Evolutionary conservation across 2,113 vertebrate genomes (phyloP), one percentile per base, ranked within the genome.

Genomic region (Plotosus lineatus): DNA sequence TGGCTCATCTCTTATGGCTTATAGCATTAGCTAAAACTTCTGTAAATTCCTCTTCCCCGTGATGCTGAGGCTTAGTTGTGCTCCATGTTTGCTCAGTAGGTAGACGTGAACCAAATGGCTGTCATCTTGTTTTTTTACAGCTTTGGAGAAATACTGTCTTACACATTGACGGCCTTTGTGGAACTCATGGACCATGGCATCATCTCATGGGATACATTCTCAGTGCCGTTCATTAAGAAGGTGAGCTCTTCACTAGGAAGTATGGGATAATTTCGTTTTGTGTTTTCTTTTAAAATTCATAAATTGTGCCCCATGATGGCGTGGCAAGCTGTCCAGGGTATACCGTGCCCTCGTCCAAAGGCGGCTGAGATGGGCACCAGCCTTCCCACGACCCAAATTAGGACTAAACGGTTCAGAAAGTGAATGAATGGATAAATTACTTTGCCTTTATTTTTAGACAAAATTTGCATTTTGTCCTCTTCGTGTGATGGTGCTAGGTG

Each of bases 151-250:
- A 95, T 99, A 94, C 92, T 99, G 88, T 98, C 98, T 85, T 99
- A 96, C 92, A 98, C 97, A 46, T 92, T 99, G 93, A 99, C 97
- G 10, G 97, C 97, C 79, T 99, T 99, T 21, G 97, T 99, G 89
- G 98, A 99, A 89, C 94, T 99, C 88, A 99, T 99, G 97, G 98
- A 99, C 92, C 98, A 99, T 23, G 96, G 97, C 87, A 98, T 99
- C 69, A 95, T 99, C 91, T 99, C 97, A 51, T 99, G 98, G 98
- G 97, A 99, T 87, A 98, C 96, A 1, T 99, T 99, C 92, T 98
- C 97, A 2, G 96, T 99, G 92, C 95, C 97, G n/a, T 99, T 99
- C 91, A 98, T 99, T 91, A 99, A 99, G 92, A 99, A 99, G 96
- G 97, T 99, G 77, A 79, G 90, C 81, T 75, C 8, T 82, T 75